Evolutionary conservation across 2,797 vertebrate genomes (phyloP).

Genomic region (Diglossa cyanea): DNA sequence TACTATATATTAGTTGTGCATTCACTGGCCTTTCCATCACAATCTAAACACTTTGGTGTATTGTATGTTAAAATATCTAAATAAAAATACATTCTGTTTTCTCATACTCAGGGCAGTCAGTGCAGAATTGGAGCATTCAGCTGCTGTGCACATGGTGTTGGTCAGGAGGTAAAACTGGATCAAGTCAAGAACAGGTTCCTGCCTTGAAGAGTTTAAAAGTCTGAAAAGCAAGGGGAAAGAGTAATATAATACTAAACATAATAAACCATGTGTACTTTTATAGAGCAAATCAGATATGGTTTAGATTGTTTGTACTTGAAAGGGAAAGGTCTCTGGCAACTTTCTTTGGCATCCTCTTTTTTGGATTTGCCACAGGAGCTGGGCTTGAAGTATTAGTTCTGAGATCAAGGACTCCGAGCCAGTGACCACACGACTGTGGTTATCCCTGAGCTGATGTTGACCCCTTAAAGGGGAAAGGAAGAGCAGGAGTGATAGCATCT

Average conservation of each 20-base stretch:
- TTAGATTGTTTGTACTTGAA: neutral
- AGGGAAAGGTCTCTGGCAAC: neutral
- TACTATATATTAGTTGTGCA: neutral
- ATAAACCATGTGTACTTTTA: neutral
- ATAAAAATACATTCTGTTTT: neutral
- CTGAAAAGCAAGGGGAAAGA: neutral
- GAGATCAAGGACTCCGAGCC: neutral
- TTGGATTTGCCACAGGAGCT: neutral
- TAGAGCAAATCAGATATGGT: neutral
- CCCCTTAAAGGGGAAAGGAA: neutral
- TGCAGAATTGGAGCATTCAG: neutral
- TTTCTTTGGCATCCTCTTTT: neutral
- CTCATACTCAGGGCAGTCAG: neutral
- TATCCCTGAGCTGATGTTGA: neutral
- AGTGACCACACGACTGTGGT: fast-evolving
- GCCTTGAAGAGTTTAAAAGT: neutral
- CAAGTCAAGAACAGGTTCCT: neutral
- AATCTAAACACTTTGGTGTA: neutral
- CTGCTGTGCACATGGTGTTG: neutral
- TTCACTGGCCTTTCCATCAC: neutral
- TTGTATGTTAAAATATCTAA: neutral
- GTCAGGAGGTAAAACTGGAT: neutral
- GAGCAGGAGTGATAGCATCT: neutral
- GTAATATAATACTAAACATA: neutral
- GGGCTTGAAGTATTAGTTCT: neutral